Percentiles rank a stretch among this genome's conserved stretches.
Conservation (phyloP, 2,888 invertebrate species). For the Eumerus sabulonum region DNA sequence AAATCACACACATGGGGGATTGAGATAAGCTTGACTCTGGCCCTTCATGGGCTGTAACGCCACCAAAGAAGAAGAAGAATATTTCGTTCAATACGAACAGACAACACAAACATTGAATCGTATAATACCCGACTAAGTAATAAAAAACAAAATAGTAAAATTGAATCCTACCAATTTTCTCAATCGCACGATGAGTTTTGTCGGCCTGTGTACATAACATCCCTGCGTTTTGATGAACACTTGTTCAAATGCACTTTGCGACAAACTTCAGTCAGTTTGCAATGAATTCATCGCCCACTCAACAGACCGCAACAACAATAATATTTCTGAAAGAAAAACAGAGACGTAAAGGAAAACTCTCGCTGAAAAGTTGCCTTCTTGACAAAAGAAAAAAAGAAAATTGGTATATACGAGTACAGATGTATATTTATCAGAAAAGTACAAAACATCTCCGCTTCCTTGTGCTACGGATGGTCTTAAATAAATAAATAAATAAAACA, state of each 20-base stretch:
- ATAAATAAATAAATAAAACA: constrained; percentile 14
- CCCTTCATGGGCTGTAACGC: too few species aligned
- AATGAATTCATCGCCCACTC: constrained; percentile 68
- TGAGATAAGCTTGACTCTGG: too few species aligned
- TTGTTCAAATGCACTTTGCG: constrained; percentile 35
- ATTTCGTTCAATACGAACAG: too few species aligned
- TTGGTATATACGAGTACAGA: too few species aligned
- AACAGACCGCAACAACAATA: constrained; percentile 66
- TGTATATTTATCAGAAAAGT: constrained; percentile 25
- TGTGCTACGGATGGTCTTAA: constrained; percentile 29
- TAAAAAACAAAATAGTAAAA: too few species aligned
- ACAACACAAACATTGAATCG: too few species aligned
- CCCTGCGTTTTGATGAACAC: constrained; percentile 46
- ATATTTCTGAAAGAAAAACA: constrained; percentile 63
- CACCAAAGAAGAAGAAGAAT: too few species aligned
- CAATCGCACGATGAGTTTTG: too few species aligned
- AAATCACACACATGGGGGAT: too few species aligned
- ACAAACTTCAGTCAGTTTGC: constrained; percentile 36
- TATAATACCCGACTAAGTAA: too few species aligned
- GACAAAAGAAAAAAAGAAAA: constrained; percentile 25
- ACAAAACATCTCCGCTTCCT: constrained; percentile 30
- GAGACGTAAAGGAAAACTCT: constrained; percentile 52
- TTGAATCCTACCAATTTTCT: too few species aligned
- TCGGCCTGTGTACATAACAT: too few species aligned
- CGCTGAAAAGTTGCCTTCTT: constrained; percentile 32